A percentile compares a stretch with the other conserved stretches of the same genome.
Evolutionary conservation across 2,113 vertebrate genomes (phyloP).

Genomic region (Ptyas mucosa): DNA sequence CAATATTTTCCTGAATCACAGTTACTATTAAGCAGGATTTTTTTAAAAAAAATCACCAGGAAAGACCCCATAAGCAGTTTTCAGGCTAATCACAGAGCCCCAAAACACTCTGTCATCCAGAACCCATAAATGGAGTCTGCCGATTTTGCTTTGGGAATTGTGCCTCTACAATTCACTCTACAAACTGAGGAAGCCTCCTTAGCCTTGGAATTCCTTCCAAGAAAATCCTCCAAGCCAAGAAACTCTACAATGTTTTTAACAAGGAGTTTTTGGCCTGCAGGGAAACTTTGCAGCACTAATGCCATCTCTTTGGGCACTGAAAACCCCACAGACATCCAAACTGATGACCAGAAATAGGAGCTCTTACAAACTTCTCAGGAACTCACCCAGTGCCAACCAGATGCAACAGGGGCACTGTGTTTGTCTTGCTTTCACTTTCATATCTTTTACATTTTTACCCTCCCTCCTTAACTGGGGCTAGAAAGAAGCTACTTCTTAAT

Average conservation of each 20-base stretch:
- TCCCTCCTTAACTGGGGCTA: background rate
- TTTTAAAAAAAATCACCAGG: background rate
- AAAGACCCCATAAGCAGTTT: background rate
- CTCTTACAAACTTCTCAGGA: background rate
- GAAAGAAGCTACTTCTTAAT: background rate
- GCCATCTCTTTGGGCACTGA: background rate
- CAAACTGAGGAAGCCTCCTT: background rate
- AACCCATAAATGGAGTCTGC: background rate
- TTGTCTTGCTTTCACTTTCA: background rate
- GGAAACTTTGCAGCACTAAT: background rate
- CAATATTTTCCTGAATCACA: background rate
- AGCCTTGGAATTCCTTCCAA: background rate
- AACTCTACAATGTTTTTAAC: background rate
- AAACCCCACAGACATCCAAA: background rate
- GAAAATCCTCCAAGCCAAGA: background rate
- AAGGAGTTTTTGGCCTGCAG: background rate
- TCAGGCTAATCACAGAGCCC: background rate
- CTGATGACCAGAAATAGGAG: background rate
- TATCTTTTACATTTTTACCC: background rate
- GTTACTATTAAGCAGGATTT: background rate
- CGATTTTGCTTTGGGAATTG: background rate
- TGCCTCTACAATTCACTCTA: background rate
- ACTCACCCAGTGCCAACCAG: background rate
- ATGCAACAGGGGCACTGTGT: background rate
- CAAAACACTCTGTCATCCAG: background rate